Evolutionary conservation across 1,140 invertebrate genomes (phyloP), one percentile per base, ranked within the genome.

Genomic region (Spodoptera frugiperda): DNA sequence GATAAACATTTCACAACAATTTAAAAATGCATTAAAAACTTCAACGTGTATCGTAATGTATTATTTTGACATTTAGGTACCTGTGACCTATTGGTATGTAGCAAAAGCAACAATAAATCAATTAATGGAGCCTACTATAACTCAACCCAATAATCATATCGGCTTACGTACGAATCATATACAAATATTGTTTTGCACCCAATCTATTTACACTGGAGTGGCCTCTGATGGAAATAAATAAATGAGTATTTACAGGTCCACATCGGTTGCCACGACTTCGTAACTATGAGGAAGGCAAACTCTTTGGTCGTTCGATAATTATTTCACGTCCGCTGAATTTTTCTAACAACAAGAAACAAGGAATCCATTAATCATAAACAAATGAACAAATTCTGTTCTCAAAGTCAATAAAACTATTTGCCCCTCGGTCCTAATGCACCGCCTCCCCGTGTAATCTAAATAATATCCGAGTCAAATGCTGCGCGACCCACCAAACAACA

Each of bases 401-500:
- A 54, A 78, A 75, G 39, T 61, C 63, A 75, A 78, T 78, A 74
- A 70, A 75, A 75, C 44, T 78, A 70, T 73, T 72, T 67, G 51
- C 30, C 67, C 25, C 53, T 46, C 39, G 44, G 30, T 49, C 25
- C 30, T 51, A 63, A 61, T 61, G 71, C 71, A 33, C 44, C 75
- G 54, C 54, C 33, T 65, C 68, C 68, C 25, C 14, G 39, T 68
- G 54, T 59, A 68, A 46, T 72, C 68, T 72, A 72, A 72, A 72
- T 72, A 72, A 72, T 72, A 72, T 72, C 53, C 53, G 68, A 48
- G 33, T 49, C 49, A 59, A 61, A 61, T 46, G 73, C 44, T 53
- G 65, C 55, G 75, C 39, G 71, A 81, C 59, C 78, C 78, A 76
- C 78, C 81, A 78, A 87, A 82, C 83, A 85, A 83, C 83, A 80